Percentiles rank a stretch among this genome's conserved stretches.
phyloP scores from a whole-genome alignment of 2,888 invertebrate species.

The Myopa tessellatipennis region DNA sequence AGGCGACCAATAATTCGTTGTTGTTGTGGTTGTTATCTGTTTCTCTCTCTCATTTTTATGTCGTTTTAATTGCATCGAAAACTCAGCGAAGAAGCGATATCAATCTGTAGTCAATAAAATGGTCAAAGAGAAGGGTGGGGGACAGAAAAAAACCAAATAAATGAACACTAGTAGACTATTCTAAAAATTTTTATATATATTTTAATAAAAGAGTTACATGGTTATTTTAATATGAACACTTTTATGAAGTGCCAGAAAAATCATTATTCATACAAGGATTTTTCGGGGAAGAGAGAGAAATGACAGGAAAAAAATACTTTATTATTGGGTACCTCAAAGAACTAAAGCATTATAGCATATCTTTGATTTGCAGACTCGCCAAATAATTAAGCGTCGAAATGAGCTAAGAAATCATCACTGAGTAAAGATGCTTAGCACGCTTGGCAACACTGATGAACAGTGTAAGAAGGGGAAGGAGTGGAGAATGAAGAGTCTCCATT shows the following conservation, averaged over 20 bases:
- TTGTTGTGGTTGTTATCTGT: background rate
- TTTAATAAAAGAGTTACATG: too few species aligned
- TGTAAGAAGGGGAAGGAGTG: background rate
- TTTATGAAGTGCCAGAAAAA: too few species aligned
- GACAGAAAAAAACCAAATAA: too few species aligned
- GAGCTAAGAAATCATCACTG: background rate
- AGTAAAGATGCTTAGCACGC: background rate
- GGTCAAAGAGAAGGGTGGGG: too few species aligned
- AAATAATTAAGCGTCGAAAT: slow-evolving; percentile 8
- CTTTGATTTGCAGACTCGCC: slow-evolving; percentile 13
- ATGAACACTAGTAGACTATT: too few species aligned
- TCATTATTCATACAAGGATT: too few species aligned
- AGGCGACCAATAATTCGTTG: background rate
- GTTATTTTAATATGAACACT: too few species aligned
- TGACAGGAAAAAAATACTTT: too few species aligned
- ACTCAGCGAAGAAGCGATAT: background rate
- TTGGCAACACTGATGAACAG: slow-evolving; percentile 12
- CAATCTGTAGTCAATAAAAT: too few species aligned
- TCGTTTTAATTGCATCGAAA: background rate
- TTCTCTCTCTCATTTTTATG: background rate
- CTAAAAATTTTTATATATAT: too few species aligned
- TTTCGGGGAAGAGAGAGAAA: too few species aligned
- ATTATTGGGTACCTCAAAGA: too few species aligned
- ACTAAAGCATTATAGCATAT: background rate
- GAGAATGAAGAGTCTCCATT: background rate